Base-by-base conservation (phyloP, 2,888 invertebrate genomes). In the Amiota minor region DNA sequence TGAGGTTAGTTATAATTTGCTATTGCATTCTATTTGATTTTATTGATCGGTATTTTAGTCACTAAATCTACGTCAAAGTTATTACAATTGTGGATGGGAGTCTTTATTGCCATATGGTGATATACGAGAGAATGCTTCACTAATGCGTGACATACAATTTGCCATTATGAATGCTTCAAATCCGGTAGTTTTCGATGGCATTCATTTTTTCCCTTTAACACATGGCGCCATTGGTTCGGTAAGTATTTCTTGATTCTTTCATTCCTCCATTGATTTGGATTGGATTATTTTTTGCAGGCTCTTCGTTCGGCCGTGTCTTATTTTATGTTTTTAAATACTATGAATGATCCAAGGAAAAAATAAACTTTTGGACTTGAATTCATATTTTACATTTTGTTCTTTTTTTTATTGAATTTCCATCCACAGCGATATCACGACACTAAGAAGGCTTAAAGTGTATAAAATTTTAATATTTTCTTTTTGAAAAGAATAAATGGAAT, bases 281-380 rank as follows among this genome's bases (percentile, higher is more conserved):
- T 67, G 55, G 2, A 2, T 47, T 46, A 11, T 45, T 16, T 53
- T 2, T 50, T 62, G 14, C 11, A 75, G 73, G 73, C 65, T 9
- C 67, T 73, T 4, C 73, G 72, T 14, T 55, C 73, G 9, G 73
- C 72, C 35, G 20, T 73, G 11, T 76, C 73, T 2, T 74, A 72
- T 56, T 72, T 74, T 20, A 76, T 74, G 74, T 74, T 76, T 55
- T 18, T 76, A 16, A 76, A 76, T 46, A 76, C 74, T 9, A 74
- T 74, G 72, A 72, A 53, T 16, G 68, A 72, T 45, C n/a, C 65
- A 16, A 55, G 35, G 6, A 69, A 72, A 69, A 2, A 3, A n/a
- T 16, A 16, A 16, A 35, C 35, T 35, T 35, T 35, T 35, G 35
- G 35, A 35, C 35, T 53, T 53, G 53, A 8, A 53, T 53, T 12